Evolutionary conservation across 2,888 invertebrate species (phyloP).

Genomic region (Plusia festucae): DNA sequence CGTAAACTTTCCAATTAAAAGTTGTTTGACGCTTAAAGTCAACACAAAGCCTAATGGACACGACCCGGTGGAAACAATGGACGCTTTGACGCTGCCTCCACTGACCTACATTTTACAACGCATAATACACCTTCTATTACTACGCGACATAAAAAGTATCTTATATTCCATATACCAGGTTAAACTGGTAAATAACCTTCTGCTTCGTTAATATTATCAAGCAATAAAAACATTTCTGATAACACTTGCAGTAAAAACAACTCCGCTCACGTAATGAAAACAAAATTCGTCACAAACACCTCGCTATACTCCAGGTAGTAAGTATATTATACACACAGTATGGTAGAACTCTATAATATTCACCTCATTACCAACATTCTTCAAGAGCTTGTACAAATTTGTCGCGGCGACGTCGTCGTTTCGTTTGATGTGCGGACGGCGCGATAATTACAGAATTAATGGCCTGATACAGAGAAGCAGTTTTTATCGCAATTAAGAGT

Average conservation of each 20-base stretch:
- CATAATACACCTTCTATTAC: conserved; percentile 32
- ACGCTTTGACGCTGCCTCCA: conserved; percentile 51
- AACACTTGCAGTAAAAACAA: conserved; percentile 41
- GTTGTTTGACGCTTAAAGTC: conserved; percentile 49
- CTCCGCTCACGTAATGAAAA: conserved; percentile 22
- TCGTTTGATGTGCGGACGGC: conserved; percentile 77
- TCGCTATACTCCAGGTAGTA: conserved; percentile 42
- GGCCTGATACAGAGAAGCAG: conserved; percentile 74
- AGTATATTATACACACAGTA: conserved; percentile 44
- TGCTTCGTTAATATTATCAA: conserved; percentile 51
- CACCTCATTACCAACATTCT: conserved; percentile 63
- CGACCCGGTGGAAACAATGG: conserved; percentile 51
- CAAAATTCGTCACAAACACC: conserved; percentile 33
- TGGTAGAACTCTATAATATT: conserved; percentile 51
- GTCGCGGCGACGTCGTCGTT: conserved; percentile 71
- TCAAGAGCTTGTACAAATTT: conserved; percentile 66
- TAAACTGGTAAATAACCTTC: conserved; percentile 22
- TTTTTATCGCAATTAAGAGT: conserved; percentile 81
- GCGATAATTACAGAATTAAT: conserved; percentile 83
- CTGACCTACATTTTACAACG: conserved; percentile 56
- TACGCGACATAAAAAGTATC: conserved; percentile 36
- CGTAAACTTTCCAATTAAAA: conserved; percentile 56
- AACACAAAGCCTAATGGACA: conserved; percentile 54
- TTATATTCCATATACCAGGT: conserved; percentile 26
- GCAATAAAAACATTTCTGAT: conserved; percentile 41